Percentiles rank a stretch among this genome's conserved stretches.
Evolutionary conservation across 2,888 invertebrate genomes (phyloP).

Genomic region (Iselma pallidipennis): DNA sequence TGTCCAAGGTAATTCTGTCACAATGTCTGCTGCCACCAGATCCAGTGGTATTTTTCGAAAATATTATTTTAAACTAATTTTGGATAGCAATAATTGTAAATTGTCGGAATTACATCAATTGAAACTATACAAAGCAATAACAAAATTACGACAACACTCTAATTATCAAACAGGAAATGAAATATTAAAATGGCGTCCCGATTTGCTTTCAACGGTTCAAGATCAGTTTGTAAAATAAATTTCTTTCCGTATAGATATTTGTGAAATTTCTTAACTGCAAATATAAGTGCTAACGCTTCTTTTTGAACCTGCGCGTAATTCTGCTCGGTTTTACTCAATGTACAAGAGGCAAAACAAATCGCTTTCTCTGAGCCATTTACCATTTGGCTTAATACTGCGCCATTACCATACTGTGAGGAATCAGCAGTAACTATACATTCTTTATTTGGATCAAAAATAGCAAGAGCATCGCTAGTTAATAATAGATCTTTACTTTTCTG

Average conservation of each 20-base stretch:
- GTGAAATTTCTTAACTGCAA: slow-evolving; percentile 40
- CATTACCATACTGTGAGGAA: slow-evolving; percentile 34
- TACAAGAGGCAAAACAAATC: slow-evolving; percentile 39
- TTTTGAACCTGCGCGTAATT: slow-evolving; percentile 41
- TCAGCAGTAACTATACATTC: slow-evolving; percentile 34
- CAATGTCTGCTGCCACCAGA: no score
- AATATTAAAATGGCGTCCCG: no score
- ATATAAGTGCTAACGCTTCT: slow-evolving; percentile 44
- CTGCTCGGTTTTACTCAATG: slow-evolving; percentile 36
- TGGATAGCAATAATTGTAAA: no score
- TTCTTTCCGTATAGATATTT: slow-evolving; percentile 43
- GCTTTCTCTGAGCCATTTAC: slow-evolving; percentile 35
- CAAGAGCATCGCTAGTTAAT: neutral
- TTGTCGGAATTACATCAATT: no score
- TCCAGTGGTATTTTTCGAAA: no score
- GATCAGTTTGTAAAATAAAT: slow-evolving; percentile 43
- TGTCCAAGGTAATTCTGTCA: no score
- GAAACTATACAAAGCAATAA: no score
- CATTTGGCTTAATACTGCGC: slow-evolving; percentile 36
- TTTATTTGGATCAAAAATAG: slow-evolving; percentile 15
- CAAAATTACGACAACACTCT: no score
- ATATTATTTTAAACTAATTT: no score
- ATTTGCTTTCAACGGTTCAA: no score
- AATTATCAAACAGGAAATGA: no score
- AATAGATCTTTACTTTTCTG: neutral